Conservation (phyloP, 2,113 vertebrate genomes). For the Lepisosteus osseus region DNA sequence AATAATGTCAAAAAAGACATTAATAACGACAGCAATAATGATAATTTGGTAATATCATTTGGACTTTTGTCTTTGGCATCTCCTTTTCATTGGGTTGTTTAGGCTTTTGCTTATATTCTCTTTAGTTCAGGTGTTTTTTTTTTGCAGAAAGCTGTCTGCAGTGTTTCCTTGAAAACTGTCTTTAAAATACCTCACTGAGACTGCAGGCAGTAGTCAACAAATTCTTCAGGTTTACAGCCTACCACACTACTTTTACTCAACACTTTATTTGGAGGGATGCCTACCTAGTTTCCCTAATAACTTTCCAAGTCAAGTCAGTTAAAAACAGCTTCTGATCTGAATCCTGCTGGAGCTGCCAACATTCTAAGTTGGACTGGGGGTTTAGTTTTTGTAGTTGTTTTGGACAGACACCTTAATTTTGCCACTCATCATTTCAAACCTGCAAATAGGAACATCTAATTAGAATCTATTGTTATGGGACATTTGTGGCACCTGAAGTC, state of each 20-base stretch:
- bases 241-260: constrained; percentile 4
- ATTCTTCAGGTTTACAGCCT: constrained; percentile 1
- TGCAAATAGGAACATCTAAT: constrained; percentile 28
- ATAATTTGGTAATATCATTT: too few species aligned
- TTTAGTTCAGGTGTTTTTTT: constrained; percentile 9
- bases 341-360: constrained; percentile 1
- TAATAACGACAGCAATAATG: too few species aligned
- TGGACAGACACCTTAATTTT: constrained; percentile 23
- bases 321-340: constrained; percentile 18
- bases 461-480: constrained; percentile 36
- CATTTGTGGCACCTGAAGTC: constrained; percentile 19
- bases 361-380: constrained; percentile 1
- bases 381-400: constrained; percentile 3
- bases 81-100: too few species aligned
- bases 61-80: too few species aligned
- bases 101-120: neutral
- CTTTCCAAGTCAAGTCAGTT: constrained; percentile 19
- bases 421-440: constrained; percentile 34
- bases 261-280: constrained; percentile 2
- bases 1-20: too few species aligned
- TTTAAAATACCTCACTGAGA: constrained; percentile 20
- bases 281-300: constrained; percentile 1
- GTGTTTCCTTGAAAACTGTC: constrained; percentile 7
- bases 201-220: constrained; percentile 12
- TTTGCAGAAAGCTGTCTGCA: constrained; percentile 1